Conservation (phyloP, 2,888 invertebrate genomes). For the Latrodectus elegans region DNA sequence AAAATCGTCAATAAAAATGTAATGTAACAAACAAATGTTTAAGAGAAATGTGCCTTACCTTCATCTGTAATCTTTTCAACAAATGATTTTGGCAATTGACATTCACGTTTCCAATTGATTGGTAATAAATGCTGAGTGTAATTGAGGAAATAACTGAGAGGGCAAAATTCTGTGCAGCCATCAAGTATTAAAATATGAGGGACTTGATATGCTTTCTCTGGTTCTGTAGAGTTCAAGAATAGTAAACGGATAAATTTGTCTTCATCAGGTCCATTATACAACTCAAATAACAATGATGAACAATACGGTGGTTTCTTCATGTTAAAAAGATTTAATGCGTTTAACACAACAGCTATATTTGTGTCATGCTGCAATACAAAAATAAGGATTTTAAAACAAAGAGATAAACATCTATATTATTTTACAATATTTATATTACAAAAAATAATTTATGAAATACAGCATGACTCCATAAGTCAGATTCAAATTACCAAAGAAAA, state of each 20-base stretch:
- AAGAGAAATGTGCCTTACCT: constrained; percentile 16
- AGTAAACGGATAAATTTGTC: constrained; percentile 34
- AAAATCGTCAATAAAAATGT: background rate
- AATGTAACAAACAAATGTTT: background rate
- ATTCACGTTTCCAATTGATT: constrained; percentile 58
- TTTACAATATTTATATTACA: too few relatives aligned
- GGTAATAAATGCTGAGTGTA: constrained; percentile 56
- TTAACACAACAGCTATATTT: constrained; percentile 52
- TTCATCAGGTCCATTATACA: constrained; percentile 23
- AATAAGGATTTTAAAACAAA: background rate
- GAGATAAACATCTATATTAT: too few relatives aligned
- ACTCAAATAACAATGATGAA: constrained; percentile 49
- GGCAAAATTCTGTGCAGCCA: constrained; percentile 60
- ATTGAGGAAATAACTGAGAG: constrained; percentile 46
- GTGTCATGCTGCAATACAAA: constrained; percentile 60
- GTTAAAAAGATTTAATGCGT: constrained; percentile 57
- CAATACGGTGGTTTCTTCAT: constrained; percentile 52
- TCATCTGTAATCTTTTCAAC: constrained; percentile 32
- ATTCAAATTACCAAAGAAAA: too few relatives aligned
- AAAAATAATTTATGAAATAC: too few relatives aligned
- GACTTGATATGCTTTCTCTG: constrained; percentile 31
- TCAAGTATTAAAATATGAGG: constrained; percentile 44
- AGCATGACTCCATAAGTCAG: too few relatives aligned
- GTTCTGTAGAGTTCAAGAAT: constrained; percentile 50
- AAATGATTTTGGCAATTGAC: constrained; percentile 39